Evolutionary conservation across 2,888 invertebrate species (phyloP), one percentile per base, ranked within the genome.

Genomic region (Carpatolechia fugitivella): DNA sequence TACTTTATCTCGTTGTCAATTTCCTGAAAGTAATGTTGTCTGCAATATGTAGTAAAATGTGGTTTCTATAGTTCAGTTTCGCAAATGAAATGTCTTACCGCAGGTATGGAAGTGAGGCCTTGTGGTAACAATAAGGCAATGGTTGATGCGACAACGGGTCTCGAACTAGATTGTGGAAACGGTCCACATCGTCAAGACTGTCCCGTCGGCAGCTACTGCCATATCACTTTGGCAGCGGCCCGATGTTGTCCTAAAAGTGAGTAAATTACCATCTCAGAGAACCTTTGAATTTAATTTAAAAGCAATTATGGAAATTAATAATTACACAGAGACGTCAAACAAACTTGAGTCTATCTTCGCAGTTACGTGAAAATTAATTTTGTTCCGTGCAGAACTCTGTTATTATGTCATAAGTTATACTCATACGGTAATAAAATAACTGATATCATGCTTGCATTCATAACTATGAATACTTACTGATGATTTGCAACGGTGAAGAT

Each of bases 191-290:
- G 95, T 47, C 93, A 94, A 80, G 95, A 95, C 78, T 97, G 97
- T 78, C 97, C 97, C 13, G 93, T 94, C 46, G 95, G 94, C 67
- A 95, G 94, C 76, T 97, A 97, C 85, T 97, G 97, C 81, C 97
- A 97, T 84, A 95, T 95, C 74, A 95, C 95, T 1, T 87, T 94
- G 48, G 92, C 94, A 65, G 95, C 96, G 70, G 95, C 96, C 61
- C 93, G 95, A 70, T 97, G 97, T 80, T 97, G 97, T 76, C 93
- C 92, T 66, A 96, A 97, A 93, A 95, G 96, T 95, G 58, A 80
- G 80, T 79, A 66, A 35, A 30, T 10, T 16, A 16, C 29, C 24
- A 10, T 35, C 13, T 18, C 18, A 11, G 33, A 33, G 14, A 30
- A 29, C 24, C 31, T 30, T 14, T 30, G 16, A 47, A 31, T 31